Conservation (phyloP, 2,113 vertebrate genomes). For the Engraulis encrasicolus region DNA sequence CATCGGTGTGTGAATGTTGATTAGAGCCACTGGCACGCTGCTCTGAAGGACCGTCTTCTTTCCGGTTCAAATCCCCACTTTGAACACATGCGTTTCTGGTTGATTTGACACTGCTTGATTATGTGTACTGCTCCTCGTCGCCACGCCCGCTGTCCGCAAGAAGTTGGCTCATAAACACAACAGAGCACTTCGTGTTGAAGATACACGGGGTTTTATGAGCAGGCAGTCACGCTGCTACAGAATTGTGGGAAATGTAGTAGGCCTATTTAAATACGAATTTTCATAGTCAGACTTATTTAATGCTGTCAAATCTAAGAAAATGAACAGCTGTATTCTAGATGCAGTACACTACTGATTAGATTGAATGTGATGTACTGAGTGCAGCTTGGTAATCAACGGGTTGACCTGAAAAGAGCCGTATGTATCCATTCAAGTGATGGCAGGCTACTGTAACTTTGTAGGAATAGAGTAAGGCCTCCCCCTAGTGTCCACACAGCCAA, state of each 20-base stretch:
- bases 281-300: not conserved
- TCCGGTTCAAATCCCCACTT: not conserved
- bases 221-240: constrained; percentile 24
- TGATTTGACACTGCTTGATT: not conserved
- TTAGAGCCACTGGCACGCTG: not conserved
- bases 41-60: not conserved
- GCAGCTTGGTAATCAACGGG: not conserved
- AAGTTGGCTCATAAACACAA: constrained; percentile 13
- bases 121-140: not conserved
- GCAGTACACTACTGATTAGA: not conserved
- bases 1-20: not conserved
- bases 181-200: constrained; percentile 4
- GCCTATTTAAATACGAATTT: not conserved
- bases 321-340: too few relatives aligned
- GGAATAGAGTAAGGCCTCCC: not conserved
- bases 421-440: not conserved
- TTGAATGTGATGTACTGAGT: not conserved
- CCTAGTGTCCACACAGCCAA: not conserved
- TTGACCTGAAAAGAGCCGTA: not conserved
- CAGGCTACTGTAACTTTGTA: not conserved
- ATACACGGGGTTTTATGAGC: constrained; percentile 28
- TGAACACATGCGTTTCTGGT: not conserved
- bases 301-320: not conserved
- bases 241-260: constrained; percentile 50
- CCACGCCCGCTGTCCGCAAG: constrained; percentile 36